These are phyloP conservation scores for Platycercus adscitus DNA, from an alignment of 2,113 vertebrate genomes.

Conservation along the genomic window DNA sequence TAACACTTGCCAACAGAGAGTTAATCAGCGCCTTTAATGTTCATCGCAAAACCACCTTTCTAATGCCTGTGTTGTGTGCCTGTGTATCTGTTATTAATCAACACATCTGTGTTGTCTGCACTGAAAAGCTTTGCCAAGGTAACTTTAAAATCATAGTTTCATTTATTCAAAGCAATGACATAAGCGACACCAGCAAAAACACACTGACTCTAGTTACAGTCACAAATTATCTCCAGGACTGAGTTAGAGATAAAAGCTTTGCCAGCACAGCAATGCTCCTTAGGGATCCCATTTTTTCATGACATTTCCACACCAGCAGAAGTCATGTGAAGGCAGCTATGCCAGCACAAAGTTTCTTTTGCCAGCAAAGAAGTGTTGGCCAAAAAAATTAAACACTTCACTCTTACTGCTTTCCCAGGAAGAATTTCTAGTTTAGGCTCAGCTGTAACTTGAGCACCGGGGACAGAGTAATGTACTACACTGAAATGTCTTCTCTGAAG, in stretches of 20 bases:
- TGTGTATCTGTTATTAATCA: conserved; percentile 9
- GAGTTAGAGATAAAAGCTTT: not conserved
- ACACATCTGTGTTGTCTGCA: not conserved
- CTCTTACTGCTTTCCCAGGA: not conserved
- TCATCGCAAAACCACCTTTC: not conserved
- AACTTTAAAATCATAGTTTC: conserved; percentile 14
- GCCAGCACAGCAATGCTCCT: not conserved
- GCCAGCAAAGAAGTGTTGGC: not conserved
- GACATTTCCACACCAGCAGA: not conserved
- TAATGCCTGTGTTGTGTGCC: not conserved
- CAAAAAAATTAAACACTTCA: conserved; percentile 5
- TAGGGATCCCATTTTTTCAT: conserved; percentile 1
- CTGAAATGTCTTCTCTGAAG: not conserved
- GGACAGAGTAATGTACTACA: not conserved
- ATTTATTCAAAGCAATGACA: conserved; percentile 37
- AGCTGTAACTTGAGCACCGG: not conserved
- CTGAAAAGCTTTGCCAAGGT: conserved; percentile 4
- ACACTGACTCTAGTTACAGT: not conserved
- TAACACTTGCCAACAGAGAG: not conserved
- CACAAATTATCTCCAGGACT: conserved; percentile 32
- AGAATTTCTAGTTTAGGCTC: not conserved
- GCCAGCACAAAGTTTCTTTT: conserved; percentile 5
- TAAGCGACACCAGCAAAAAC: conserved; percentile 7
- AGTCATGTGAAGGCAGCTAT: not conserved
- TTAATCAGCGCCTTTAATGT: not conserved